A percentile compares a stretch with the other conserved stretches of the same genome.
Conservation (phyloP, 2,113 vertebrate genomes). For the Oceanites oceanicus region DNA sequence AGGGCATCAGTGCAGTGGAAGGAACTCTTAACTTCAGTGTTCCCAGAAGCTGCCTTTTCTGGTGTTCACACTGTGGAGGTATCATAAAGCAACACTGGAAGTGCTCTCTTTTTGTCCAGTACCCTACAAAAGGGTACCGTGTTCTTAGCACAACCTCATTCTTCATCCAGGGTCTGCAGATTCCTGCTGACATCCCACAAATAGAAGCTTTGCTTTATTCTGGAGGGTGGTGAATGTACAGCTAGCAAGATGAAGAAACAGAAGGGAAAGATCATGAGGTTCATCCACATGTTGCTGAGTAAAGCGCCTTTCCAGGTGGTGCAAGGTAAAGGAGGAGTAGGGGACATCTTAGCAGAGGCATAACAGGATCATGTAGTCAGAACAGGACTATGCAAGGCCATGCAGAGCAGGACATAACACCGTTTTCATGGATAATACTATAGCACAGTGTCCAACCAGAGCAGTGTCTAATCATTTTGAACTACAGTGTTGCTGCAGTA, state of each 20-base stretch:
- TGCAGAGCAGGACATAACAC: background rate
- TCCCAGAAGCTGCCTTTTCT: background rate
- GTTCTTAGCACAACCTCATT: background rate
- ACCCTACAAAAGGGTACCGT: rapidly evolving
- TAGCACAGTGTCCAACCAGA: background rate
- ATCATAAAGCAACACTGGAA: background rate
- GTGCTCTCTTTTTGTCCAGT: background rate
- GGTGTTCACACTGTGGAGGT: background rate
- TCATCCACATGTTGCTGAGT: background rate
- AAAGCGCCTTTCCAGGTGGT: background rate
- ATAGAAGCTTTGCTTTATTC: background rate
- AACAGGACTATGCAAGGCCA: background rate
- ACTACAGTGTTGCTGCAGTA: background rate
- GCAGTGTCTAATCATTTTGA: background rate
- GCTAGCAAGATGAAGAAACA: background rate
- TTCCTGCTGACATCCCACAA: background rate
- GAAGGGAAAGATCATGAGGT: background rate
- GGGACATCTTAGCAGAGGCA: background rate
- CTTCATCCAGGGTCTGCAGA: background rate
- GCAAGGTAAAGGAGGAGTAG: background rate
- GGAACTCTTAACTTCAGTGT: background rate
- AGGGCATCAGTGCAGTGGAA: background rate
- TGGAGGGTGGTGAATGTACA: background rate
- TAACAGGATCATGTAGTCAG: rapidly evolving
- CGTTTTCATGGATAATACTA: background rate